These are phyloP conservation scores for Silvanus unidentatus DNA, from an alignment of 2,888 invertebrate species.

Conservation along the genomic window DNA sequence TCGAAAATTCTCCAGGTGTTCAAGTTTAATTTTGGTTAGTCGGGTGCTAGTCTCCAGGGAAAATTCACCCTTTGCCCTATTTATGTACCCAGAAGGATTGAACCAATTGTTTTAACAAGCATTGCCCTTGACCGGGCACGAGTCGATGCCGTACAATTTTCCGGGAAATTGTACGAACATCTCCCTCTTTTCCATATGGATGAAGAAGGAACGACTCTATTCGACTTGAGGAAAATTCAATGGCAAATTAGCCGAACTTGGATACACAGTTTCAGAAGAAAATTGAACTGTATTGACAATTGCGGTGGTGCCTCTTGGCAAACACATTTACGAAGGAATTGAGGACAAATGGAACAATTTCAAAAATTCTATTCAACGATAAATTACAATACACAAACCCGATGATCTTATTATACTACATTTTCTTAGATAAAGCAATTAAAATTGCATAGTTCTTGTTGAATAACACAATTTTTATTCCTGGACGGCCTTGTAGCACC, in stretches of 20 bases:
- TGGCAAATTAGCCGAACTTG: neutral
- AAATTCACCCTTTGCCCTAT: neutral
- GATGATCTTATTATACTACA: too few species aligned
- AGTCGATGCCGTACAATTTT: conserved; percentile 17
- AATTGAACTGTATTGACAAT: neutral
- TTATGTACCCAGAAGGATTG: neutral
- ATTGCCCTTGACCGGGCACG: conserved; percentile 37
- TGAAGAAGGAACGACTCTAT: neutral
- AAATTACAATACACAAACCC: too few species aligned
- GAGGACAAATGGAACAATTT: too few species aligned
- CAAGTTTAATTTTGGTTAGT: too few species aligned
- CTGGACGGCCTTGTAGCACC: conserved; percentile 16
- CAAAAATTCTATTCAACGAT: too few species aligned
- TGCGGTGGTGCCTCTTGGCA: too few species aligned
- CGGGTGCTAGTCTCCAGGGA: too few species aligned
- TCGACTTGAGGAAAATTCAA: conserved; percentile 4
- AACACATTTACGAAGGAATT: too few species aligned
- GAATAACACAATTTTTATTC: conserved; percentile 4
- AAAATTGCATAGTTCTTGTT: too few species aligned
- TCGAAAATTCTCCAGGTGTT: too few species aligned
- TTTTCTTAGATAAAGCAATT: too few species aligned
- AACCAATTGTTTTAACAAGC: neutral
- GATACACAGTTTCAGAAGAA: neutral
- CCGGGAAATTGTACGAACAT: conserved; percentile 1
- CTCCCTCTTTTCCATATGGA: neutral